phyloP scores from a whole-genome alignment of 2,797 vertebrate species.

The Amniataba percoides region DNA sequence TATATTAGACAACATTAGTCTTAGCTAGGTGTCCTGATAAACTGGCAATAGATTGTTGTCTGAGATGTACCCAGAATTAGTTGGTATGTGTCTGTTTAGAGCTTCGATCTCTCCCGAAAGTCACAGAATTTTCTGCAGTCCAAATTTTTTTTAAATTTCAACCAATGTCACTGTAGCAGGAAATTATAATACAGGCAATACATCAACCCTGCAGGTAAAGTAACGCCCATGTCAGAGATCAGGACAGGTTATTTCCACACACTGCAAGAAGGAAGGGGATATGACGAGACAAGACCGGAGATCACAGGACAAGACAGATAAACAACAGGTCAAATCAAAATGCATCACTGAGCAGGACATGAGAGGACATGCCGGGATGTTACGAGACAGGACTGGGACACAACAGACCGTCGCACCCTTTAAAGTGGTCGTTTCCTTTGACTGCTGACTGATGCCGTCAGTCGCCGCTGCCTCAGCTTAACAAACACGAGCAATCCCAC shows the following conservation, averaged over 20 bases:
- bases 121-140: background rate
- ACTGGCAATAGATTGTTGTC: background rate
- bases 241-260: constrained; percentile 8
- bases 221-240: constrained; percentile 1
- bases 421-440: constrained; percentile 13
- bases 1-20: background rate
- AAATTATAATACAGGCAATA: background rate
- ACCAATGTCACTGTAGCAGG: background rate
- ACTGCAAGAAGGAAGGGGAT: constrained; percentile 9
- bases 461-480: constrained; percentile 2
- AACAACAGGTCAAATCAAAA: constrained; percentile 35
- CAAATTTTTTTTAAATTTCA: background rate
- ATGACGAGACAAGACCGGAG: constrained; percentile 8
- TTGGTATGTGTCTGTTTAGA: background rate
- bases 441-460: constrained; percentile 41
- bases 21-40: background rate
- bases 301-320: constrained; percentile 24
- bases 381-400: constrained; percentile 45
- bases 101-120: background rate
- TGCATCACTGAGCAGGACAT: constrained; percentile 15
- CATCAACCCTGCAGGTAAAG: background rate
- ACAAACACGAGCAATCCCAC: constrained; percentile 1
- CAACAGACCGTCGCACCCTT: constrained; percentile 5
- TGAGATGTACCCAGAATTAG: no score
- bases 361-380: constrained; percentile 23